phyloP scores from a whole-genome alignment of 1,140 invertebrate species.

The Drosophila hydei region DNA sequence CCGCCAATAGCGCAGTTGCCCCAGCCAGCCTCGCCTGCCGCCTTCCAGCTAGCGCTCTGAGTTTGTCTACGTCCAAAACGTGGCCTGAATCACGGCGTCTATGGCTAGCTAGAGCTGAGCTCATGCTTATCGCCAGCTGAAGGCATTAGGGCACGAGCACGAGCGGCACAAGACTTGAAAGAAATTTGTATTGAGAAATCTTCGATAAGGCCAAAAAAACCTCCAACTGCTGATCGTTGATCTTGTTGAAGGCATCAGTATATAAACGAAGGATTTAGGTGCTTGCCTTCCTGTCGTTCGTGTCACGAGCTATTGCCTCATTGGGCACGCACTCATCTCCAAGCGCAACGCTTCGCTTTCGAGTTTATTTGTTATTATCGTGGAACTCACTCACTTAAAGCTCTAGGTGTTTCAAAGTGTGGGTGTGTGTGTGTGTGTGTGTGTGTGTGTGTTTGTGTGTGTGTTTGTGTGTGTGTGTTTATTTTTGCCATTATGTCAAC shows the following conservation, averaged over 20 bases:
- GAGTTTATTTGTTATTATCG: conserved; percentile 47
- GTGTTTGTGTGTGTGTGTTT: conserved; percentile 41
- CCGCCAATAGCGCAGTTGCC: neutral
- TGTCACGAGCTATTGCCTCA: conserved; percentile 11
- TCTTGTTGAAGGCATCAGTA: no score
- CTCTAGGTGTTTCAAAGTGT: conserved; percentile 5
- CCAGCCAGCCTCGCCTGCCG: neutral
- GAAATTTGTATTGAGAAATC: no score
- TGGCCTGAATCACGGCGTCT: conserved; percentile 24
- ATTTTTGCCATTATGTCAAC: conserved; percentile 64
- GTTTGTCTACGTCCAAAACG: conserved; percentile 5
- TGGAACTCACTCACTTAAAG: conserved; percentile 17
- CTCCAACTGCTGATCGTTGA: no score
- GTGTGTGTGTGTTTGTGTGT: neutral
- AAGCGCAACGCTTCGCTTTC: conserved; percentile 31
- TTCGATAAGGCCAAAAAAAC: no score
- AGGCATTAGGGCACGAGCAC: neutral
- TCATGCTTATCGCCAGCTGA: neutral
- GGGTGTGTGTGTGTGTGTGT: conserved; percentile 9
- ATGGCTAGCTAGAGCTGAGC: conserved; percentile 21
- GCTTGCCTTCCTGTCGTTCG: neutral
- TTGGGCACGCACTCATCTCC: neutral
- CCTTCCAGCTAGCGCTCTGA: neutral
- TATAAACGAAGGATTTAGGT: no score
- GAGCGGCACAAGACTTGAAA: no score